These are phyloP conservation scores for Microplitis mediator DNA, from an alignment of 1,140 invertebrate species.

Conservation along the genomic window DNA sequence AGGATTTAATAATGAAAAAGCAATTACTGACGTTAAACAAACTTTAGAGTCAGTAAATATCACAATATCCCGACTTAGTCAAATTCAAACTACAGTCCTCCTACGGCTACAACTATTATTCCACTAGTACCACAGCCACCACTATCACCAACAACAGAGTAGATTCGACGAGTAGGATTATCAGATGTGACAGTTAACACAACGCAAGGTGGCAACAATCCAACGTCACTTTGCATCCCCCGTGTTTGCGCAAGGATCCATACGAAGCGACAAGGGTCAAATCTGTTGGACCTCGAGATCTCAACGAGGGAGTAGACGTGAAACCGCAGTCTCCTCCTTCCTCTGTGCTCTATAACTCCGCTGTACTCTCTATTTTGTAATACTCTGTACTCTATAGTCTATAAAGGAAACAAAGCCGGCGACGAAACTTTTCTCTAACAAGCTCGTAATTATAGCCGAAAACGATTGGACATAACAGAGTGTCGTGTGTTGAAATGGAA, in stretches of 20 bases:
- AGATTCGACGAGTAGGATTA: background rate
- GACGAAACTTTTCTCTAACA: conserved; percentile 20
- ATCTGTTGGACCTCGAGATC: conserved; percentile 12
- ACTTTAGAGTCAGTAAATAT: too few species aligned
- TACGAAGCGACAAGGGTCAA: conserved; percentile 13
- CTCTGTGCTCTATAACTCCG: too few species aligned
- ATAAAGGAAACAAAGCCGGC: too few species aligned
- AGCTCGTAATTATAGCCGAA: conserved; percentile 17
- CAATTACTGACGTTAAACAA: too few species aligned
- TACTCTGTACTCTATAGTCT: too few species aligned
- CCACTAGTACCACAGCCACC: background rate
- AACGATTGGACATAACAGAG: conserved; percentile 6
- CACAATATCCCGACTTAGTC: too few species aligned
- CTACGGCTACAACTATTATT: too few species aligned
- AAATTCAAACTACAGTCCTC: too few species aligned
- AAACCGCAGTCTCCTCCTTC: background rate
- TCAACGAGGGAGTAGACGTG: background rate
- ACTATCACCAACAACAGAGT: background rate
- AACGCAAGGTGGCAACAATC: conserved; percentile 10
- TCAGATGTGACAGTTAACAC: conserved; percentile 13
- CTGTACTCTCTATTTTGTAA: too few species aligned
- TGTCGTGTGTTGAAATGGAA: conserved; percentile 2
- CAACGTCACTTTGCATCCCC: conserved; percentile 1
- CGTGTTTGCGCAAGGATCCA: conserved; percentile 17
- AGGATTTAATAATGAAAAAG: too few species aligned